Evolutionary conservation across 2,113 vertebrate species (phyloP).

Genomic region (Gnathonemus echidnorhynchus): DNA sequence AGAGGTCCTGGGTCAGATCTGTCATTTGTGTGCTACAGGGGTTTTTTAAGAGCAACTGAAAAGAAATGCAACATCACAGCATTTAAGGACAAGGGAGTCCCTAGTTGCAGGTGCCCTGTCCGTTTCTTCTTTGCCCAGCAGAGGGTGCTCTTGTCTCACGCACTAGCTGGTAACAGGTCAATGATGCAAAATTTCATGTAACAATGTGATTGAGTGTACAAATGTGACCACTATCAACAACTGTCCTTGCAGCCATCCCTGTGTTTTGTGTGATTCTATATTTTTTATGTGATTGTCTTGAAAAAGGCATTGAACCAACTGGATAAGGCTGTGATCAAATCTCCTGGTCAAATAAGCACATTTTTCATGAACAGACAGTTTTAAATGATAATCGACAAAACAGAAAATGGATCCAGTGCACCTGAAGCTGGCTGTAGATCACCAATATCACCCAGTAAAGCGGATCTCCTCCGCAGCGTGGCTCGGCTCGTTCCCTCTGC

Average conservation of each 20-base stretch:
- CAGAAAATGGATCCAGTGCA: not conserved
- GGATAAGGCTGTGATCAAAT: not conserved
- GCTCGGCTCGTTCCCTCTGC: slow-evolving; percentile 30
- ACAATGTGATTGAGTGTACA: not conserved
- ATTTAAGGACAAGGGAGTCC: not conserved
- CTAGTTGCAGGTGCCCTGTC: not conserved
- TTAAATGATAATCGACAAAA: not conserved
- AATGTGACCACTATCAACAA: not conserved
- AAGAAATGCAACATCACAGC: not conserved
- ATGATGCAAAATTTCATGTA: not conserved
- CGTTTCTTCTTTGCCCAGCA: slow-evolving; percentile 8
- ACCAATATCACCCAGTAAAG: not conserved
- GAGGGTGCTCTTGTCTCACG: not conserved
- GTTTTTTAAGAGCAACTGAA: not conserved
- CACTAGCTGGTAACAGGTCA: not conserved
- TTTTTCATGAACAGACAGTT: not conserved
- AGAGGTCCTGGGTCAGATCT: not conserved
- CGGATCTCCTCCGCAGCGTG: not conserved
- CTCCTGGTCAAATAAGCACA: not conserved
- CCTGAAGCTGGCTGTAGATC: not conserved
- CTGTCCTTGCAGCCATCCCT: not conserved
- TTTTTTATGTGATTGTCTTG: not conserved
- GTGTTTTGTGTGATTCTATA: not conserved
- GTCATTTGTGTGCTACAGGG: not conserved
- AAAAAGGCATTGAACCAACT: not conserved